Base-by-base conservation (phyloP, 2,888 invertebrate genomes). In the Latrodectus elegans region DNA sequence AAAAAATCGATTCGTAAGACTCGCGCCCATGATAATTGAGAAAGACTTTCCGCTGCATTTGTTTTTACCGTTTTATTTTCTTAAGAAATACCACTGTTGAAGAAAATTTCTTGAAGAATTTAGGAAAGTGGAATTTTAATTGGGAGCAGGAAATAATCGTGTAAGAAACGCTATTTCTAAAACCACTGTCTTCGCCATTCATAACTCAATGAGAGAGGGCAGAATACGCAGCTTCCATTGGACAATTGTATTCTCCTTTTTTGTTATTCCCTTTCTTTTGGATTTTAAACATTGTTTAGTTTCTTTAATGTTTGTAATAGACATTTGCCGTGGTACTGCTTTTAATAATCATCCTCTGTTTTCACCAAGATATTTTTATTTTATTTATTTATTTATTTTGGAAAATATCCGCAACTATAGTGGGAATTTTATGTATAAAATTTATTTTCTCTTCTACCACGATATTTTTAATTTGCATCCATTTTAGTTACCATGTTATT, bases 91-190 rank as follows among this genome's bases (percentile, higher is more conserved):
- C 38, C 67, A 53, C 79, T 49, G 60, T 79, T 79, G 79, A 68
- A 60, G 79, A 55, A 79, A 70, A 79, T 79, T 60, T 71, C 71
- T 49, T 76, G 76, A 76, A 79, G 79, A 79, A 79, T 79, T 79
- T 71, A 38, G 68, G 71, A 64, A 79, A 79, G 79, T 71, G 79
- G 79, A 79, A 79, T 79, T 79, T 79, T 79, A 79, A 79, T 79
- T 79, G 60, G 70, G 60, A 26, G 68, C 79, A 52, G 71, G 71
- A 79, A 79, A 70, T 71, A 68, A 68, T 77, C 77, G 77, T 38
- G 73, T n/a, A 77, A n/a, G n/a, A 51, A 10, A 65, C 22, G 17
- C 26, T 15, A 52, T 67, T 53, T 52, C 4, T 51, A 68, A 71
- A 71, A 60, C 53, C 79, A 60, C 22, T 49, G 60, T 38, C 70